These are phyloP conservation scores for Conger conger DNA, from an alignment of 2,113 vertebrate species.

Conservation along the genomic window DNA sequence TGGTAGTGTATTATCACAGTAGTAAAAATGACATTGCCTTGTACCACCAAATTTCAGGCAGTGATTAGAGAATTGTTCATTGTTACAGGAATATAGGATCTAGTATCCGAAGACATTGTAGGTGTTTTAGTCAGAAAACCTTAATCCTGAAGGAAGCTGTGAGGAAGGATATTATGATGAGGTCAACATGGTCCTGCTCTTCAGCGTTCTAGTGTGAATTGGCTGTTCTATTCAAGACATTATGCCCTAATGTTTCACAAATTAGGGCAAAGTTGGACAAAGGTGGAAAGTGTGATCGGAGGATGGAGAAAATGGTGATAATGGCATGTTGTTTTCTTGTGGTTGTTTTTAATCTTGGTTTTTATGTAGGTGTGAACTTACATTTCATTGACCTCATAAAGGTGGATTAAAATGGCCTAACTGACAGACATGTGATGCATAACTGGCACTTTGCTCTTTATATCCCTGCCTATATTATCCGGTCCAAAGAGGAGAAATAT, in stretches of 20 bases:
- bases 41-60: too few species aligned
- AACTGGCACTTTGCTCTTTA: not conserved
- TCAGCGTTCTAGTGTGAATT: not conserved
- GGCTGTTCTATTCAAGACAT: not conserved
- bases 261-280: too few species aligned
- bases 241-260: too few species aligned
- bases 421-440: too few species aligned
- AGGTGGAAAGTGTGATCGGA: not conserved
- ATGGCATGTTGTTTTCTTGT: not conserved
- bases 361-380: not conserved
- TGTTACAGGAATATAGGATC: too few species aligned
- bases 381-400: not conserved
- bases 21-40: too few species aligned
- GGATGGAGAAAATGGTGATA: not conserved
- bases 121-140: too few species aligned
- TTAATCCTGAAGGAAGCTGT: not conserved
- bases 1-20: not conserved
- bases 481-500: conserved; percentile 88
- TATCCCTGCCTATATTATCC: conserved; percentile 36
- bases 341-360: not conserved
- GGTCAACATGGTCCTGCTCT: not conserved
- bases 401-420: not conserved
- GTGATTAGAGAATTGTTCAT: too few species aligned
- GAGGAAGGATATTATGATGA: not conserved
- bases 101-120: too few species aligned